phyloP scores from a whole-genome alignment of 2,888 invertebrate genomes.

The Sphaerolaimus hirsutus region DNA sequence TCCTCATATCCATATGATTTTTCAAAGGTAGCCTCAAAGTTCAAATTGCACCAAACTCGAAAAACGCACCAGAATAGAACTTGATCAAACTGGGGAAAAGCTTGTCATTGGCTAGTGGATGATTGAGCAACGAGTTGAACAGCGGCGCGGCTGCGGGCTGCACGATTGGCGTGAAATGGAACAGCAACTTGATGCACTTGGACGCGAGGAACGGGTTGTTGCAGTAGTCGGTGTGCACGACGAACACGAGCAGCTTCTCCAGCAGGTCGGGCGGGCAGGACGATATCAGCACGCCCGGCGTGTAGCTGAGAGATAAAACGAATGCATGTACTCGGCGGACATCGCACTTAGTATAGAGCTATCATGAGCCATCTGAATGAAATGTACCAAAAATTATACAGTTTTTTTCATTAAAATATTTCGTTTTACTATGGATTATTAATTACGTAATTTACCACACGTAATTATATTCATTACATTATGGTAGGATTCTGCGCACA shows the following conservation, averaged over 20 bases:
- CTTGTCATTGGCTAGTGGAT: conserved; percentile 52
- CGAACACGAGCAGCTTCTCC: conserved; percentile 61
- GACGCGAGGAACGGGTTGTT: conserved; percentile 89
- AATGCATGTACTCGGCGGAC: too few relatives aligned
- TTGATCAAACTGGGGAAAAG: conserved; percentile 78
- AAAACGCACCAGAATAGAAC: conserved; percentile 52
- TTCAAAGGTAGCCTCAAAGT: too few relatives aligned
- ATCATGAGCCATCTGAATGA: too few relatives aligned
- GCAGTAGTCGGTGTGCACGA: conserved; percentile 67
- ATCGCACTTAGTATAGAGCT: too few relatives aligned
- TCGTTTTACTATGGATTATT: too few relatives aligned
- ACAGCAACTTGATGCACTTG: conserved; percentile 66
- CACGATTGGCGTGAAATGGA: conserved; percentile 33
- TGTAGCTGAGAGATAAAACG: conserved; percentile 38
- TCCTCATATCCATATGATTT: too few relatives aligned
- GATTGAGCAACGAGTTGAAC: conserved; percentile 56
- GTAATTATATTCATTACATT: too few relatives aligned
- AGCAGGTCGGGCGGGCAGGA: conserved; percentile 47
- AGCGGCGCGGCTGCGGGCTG: conserved; percentile 30
- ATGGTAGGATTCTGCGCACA: too few relatives aligned
- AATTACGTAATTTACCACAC: too few relatives aligned
- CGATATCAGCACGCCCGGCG: conserved; percentile 47
- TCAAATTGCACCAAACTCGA: not conserved
- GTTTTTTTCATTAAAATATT: too few relatives aligned
- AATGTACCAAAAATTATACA: too few relatives aligned